Percentiles rank a stretch among this genome's conserved stretches.
Conservation (phyloP, 2,888 invertebrate genomes). For the Litoditis marina region DNA sequence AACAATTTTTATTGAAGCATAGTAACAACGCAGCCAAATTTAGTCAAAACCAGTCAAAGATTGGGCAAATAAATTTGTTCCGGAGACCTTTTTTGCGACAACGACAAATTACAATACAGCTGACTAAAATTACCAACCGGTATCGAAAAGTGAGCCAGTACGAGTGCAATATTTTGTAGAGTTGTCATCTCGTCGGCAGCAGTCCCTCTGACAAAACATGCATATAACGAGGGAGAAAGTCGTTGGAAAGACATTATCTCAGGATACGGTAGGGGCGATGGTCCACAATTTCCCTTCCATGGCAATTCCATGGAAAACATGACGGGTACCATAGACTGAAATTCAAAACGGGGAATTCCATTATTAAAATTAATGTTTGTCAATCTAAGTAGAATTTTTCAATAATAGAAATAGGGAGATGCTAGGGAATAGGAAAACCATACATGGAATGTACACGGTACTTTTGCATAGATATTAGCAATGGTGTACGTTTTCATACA, state of each 20-base stretch:
- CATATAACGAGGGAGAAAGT: not conserved
- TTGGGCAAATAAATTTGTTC: too few species aligned
- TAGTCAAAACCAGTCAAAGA: too few species aligned
- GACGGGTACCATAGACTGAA: conserved; percentile 28
- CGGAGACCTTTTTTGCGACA: too few species aligned
- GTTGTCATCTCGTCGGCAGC: conserved; percentile 15
- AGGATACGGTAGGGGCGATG: not conserved
- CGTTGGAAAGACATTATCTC: not conserved
- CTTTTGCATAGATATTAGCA: too few species aligned
- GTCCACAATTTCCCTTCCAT: conserved; percentile 15
- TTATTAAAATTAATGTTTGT: too few species aligned
- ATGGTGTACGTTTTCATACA: too few species aligned
- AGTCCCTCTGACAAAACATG: conserved; percentile 16
- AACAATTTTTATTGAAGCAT: not conserved
- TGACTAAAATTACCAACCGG: too few species aligned
- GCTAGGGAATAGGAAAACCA: too few species aligned
- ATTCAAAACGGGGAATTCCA: not conserved
- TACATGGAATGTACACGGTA: too few species aligned
- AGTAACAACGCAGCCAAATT: not conserved
- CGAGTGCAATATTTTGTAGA: conserved; percentile 1
- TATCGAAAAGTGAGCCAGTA: conserved; percentile 8
- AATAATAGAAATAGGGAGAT: too few species aligned
- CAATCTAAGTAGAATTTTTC: too few species aligned
- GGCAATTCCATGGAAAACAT: conserved; percentile 29
- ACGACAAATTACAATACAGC: too few species aligned